A percentile compares a stretch with the other conserved stretches of the same genome.
Evolutionary conservation across 1,140 invertebrate species (phyloP).

Genomic region (Drosophila nasuta): DNA sequence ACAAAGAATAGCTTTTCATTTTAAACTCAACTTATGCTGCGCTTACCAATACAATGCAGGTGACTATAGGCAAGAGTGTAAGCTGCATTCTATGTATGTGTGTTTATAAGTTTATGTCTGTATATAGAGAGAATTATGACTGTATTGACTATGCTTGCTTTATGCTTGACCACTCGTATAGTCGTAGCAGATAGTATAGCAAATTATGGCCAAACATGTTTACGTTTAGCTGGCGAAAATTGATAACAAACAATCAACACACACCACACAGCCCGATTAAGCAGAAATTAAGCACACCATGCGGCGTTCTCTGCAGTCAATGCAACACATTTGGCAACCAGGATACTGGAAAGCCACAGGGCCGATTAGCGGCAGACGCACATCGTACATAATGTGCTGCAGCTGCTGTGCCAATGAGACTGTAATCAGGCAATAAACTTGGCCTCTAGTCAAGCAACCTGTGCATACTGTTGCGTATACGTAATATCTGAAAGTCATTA

Average conservation of each 20-base stretch:
- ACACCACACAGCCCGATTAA: background rate
- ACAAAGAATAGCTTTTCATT: background rate
- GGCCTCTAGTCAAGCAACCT: background rate
- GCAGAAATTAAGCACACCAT: background rate
- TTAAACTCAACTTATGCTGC: background rate
- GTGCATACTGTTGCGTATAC: background rate
- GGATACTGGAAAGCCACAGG: background rate
- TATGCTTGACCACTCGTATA: background rate
- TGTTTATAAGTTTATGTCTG: background rate
- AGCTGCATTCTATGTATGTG: background rate
- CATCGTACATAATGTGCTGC: too few relatives aligned
- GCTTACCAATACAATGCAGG: conserved; percentile 5
- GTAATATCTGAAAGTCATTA: background rate
- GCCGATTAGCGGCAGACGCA: background rate
- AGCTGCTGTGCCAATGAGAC: background rate
- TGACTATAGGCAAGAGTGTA: background rate
- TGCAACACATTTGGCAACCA: background rate
- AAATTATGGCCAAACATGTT: conserved; percentile 12
- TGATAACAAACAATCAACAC: conserved; percentile 17
- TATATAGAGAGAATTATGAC: background rate
- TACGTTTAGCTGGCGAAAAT: conserved; percentile 2
- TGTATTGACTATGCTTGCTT: conserved; percentile 4
- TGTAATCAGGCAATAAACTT: background rate
- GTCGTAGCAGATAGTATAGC: conserved; percentile 1
- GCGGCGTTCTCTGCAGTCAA: background rate